Evolutionary conservation across 2,113 vertebrate genomes (phyloP).

Genomic region (Corythornis madagascariensis): DNA sequence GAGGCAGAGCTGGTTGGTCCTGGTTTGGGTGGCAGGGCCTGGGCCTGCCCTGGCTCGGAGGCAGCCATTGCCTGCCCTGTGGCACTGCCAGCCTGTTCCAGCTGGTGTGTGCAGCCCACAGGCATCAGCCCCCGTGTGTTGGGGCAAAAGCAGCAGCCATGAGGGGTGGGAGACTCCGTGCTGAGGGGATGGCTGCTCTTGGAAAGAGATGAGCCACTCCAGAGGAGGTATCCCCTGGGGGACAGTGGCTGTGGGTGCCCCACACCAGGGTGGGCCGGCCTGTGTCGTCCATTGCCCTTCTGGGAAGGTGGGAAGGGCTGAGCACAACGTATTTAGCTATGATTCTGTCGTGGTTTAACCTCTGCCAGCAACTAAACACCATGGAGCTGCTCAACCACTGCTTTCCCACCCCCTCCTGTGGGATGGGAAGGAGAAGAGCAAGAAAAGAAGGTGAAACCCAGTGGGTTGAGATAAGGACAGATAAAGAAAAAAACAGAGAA

Average conservation of each 20-base stretch:
- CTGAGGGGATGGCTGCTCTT: rapidly evolving
- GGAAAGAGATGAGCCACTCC: rapidly evolving
- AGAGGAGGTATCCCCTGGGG: not conserved
- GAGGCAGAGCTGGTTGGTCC: not conserved
- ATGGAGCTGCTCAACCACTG: no score
- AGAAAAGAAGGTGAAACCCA: no score
- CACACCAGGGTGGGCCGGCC: no score
- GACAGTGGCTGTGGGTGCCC: rapidly evolving
- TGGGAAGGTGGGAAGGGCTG: rapidly evolving
- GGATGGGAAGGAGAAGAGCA: no score
- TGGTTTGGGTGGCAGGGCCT: not conserved
- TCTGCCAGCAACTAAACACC: no score
- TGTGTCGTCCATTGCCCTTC: rapidly evolving
- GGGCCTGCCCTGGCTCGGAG: not conserved
- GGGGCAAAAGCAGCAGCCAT: rapidly evolving
- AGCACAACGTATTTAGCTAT: rapidly evolving
- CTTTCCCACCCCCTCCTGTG: no score
- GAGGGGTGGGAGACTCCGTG: rapidly evolving
- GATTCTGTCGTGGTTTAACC: no score
- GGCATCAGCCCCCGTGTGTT: rapidly evolving
- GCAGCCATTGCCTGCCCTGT: rapidly evolving
- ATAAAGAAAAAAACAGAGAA: no score
- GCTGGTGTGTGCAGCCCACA: rapidly evolving
- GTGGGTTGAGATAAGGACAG: no score
- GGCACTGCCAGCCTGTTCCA: rapidly evolving